Evolutionary conservation across 2,113 vertebrate genomes (phyloP).

Genomic region (Podocnemis expansa): DNA sequence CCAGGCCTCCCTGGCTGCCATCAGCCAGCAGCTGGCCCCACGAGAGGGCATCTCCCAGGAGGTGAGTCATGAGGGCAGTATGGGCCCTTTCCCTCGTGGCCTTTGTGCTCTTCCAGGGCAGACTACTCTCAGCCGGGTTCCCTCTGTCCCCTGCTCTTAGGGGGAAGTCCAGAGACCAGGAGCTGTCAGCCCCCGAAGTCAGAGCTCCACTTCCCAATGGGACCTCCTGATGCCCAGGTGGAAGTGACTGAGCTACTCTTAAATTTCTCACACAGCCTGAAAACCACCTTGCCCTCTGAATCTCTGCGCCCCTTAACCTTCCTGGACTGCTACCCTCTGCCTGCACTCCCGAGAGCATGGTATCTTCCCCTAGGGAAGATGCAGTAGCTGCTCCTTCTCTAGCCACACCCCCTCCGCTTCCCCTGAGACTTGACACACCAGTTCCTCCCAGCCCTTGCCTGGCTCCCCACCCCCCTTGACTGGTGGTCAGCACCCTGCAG

Average conservation of each 20-base stretch:
- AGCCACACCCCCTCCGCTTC: neutral
- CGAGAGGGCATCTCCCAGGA: slow-evolving; percentile 95
- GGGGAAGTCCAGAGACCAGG: neutral
- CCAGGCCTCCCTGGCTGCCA: slow-evolving; percentile 94
- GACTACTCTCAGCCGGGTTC: too few species aligned
- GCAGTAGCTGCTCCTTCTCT: neutral
- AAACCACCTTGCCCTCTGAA: neutral
- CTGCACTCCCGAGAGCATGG: neutral
- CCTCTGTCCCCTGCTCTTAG: neutral
- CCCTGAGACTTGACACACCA: neutral
- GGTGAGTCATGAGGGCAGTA: slow-evolving; percentile 71
- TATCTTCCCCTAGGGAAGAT: neutral
- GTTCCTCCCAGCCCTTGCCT: neutral
- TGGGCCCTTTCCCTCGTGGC: fast-evolving
- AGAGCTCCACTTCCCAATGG: neutral
- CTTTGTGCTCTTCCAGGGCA: too few species aligned
- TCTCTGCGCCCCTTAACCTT: too few species aligned
- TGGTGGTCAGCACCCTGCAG: neutral
- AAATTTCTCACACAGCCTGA: neutral
- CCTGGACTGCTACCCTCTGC: neutral
- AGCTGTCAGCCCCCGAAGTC: neutral
- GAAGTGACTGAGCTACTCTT: neutral
- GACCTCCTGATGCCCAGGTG: neutral
- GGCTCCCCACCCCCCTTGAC: neutral
- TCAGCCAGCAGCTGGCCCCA: slow-evolving; percentile 94